Base-by-base conservation (phyloP, 2,797 vertebrate species). In the Corythornis leucogaster region DNA sequence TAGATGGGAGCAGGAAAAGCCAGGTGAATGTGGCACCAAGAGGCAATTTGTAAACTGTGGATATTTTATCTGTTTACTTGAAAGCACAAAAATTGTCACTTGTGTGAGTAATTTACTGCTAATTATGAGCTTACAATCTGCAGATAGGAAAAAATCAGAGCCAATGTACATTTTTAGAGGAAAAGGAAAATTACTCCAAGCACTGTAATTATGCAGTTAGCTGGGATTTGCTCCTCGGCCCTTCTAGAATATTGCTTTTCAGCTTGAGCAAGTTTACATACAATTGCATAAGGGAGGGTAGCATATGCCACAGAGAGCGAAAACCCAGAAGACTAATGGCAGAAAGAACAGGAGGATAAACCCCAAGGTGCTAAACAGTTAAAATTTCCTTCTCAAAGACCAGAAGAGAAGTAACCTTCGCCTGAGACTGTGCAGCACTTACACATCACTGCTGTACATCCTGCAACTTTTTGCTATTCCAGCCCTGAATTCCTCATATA, bases 11-110 rank as follows among this genome's bases (percentile, higher is more conserved):
- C 19, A 26, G 91, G 19, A 33, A 94, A 96, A 96, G 57, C 86
- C 97, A 97, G 96, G 97, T 97, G 97, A 85, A 92, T 95, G 80
- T 17, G 25, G 91, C 96, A 97, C 96, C 66, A 48, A 69, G 22
- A 97, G 84, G 96, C 95, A 97, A 97, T 97, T 96, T 97, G 92
- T 96, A 94, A 97, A 96, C 96, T 68, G 69, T 93, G 92, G 91
- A 87, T 96, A 97, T 97, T 97, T 97, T 93, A 59, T 96, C 97
- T 97, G 96, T 98, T 98, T 97, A 96, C 96, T 98, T 97, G 96
- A 97, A 97, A 98, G 97, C 94, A 98, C 91, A 97, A 96, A 97
- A 98, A 97, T 96, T 98, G 96, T 97, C 97, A 98, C 97, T 98
- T 97, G 97, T 97, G 96, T 96, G 95, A 96, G 95, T 97, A 98